Conservation (phyloP, 2,888 invertebrate species). For the Tipula helvola region DNA sequence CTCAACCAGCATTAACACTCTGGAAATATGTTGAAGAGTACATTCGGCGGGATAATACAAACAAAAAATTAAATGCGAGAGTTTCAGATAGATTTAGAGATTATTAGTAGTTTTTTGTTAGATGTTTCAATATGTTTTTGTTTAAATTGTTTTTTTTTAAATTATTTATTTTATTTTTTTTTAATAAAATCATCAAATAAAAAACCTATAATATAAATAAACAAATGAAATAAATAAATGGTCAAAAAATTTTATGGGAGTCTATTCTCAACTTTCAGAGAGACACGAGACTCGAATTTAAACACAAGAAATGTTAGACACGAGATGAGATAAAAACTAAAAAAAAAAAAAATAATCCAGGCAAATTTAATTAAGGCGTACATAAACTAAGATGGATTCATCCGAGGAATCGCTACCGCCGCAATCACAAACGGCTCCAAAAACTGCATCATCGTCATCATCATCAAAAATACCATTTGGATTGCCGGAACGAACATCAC, state of each 20-base stretch:
- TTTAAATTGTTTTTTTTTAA: background rate
- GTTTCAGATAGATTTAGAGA: background rate
- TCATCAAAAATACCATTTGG: background rate
- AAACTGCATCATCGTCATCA: background rate
- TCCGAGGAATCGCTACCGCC: background rate
- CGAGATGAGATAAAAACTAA: background rate
- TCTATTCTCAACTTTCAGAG: slow-evolving; percentile 10
- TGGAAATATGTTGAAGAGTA: background rate
- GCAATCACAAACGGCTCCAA: background rate
- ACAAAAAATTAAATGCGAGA: background rate
- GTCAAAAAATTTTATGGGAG: slow-evolving; percentile 9
- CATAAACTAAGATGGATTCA: background rate
- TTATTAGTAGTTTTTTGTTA: background rate
- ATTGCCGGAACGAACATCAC: background rate
- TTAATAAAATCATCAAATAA: background rate
- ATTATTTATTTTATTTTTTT: background rate
- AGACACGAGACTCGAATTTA: slow-evolving; percentile 5
- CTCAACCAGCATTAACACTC: background rate
- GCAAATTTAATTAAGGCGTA: background rate
- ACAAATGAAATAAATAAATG: slow-evolving; percentile 5
- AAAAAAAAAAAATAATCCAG: background rate
- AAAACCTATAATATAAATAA: background rate
- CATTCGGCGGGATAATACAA: background rate
- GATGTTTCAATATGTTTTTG: background rate
- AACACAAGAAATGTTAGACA: background rate